Evolutionary conservation across 2,797 vertebrate genomes (phyloP).

Genomic region (Masticophis lateralis): DNA sequence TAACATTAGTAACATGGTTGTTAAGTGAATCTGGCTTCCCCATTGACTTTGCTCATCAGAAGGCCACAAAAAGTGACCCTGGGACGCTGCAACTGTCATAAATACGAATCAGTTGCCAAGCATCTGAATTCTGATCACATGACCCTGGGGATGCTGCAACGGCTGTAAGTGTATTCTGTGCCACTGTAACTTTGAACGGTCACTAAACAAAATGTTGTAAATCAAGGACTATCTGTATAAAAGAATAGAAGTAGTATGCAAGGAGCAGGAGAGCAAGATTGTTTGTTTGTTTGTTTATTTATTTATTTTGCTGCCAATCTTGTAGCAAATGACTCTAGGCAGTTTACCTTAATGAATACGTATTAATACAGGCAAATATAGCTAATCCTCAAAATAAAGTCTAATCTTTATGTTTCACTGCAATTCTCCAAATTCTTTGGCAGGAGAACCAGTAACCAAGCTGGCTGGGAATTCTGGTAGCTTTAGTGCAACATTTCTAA

Average conservation of each 20-base stretch:
- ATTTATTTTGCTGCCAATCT: neutral
- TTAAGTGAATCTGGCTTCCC: too few species aligned
- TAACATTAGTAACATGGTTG: too few species aligned
- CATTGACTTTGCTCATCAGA: too few species aligned
- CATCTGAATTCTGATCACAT: too few species aligned
- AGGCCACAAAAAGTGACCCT: too few species aligned
- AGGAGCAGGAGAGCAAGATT: neutral
- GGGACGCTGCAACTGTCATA: too few species aligned
- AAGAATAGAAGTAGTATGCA: neutral
- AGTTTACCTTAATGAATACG: neutral
- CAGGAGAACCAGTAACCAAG: neutral
- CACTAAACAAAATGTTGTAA: neutral
- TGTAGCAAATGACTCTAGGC: rapidly evolving
- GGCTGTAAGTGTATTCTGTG: too few species aligned
- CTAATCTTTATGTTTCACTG: neutral
- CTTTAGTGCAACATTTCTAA: neutral
- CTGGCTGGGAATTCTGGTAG: neutral
- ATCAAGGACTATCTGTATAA: neutral
- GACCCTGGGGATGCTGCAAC: too few species aligned
- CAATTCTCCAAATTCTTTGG: neutral
- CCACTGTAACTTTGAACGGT: too few species aligned
- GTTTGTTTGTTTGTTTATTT: neutral
- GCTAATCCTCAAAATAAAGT: neutral
- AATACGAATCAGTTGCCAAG: too few species aligned
- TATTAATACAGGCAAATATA: neutral